phyloP scores from a whole-genome alignment of 2,113 vertebrate genomes.

The Salminus brasiliensis region DNA sequence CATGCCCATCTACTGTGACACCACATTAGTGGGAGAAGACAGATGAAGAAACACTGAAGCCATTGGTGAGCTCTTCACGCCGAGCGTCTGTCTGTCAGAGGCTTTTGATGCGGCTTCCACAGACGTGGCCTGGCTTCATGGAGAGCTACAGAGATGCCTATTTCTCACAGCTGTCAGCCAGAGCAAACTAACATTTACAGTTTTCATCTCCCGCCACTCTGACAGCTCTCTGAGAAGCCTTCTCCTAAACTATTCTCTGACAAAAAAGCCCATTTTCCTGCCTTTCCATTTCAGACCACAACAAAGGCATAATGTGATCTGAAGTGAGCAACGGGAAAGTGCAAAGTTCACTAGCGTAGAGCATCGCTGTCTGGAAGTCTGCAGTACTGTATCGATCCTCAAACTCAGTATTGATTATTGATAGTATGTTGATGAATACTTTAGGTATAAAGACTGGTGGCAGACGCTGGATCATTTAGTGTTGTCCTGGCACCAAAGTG shows the following conservation, averaged over 20 bases:
- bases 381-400: too few species aligned
- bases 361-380: neutral
- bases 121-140: neutral
- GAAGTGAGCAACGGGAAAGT: conserved; percentile 43
- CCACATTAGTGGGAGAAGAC: conserved; percentile 4
- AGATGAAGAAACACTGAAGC: conserved; percentile 28
- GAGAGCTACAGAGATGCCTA: conserved; percentile 27
- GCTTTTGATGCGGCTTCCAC: conserved; percentile 14
- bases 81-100: conserved; percentile 35
- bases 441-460: too few species aligned
- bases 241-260: conserved; percentile 50
- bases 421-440: too few species aligned
- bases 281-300: conserved; percentile 58
- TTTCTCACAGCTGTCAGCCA: conserved; percentile 47
- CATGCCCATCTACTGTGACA: conserved; percentile 26
- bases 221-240: conserved; percentile 52
- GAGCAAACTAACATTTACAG: conserved; percentile 59
- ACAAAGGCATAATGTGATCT: conserved; percentile 65
- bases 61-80: conserved; percentile 11
- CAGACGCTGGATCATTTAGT: too few species aligned
- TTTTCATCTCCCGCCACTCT: conserved; percentile 50
- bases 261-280: conserved; percentile 51
- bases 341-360: neutral
- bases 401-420: too few species aligned
- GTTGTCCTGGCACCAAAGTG: too few species aligned